These are phyloP conservation scores for Caenorhabditis sp. DNA, from an alignment of 2,888 invertebrate species.

Conservation along the genomic window DNA sequence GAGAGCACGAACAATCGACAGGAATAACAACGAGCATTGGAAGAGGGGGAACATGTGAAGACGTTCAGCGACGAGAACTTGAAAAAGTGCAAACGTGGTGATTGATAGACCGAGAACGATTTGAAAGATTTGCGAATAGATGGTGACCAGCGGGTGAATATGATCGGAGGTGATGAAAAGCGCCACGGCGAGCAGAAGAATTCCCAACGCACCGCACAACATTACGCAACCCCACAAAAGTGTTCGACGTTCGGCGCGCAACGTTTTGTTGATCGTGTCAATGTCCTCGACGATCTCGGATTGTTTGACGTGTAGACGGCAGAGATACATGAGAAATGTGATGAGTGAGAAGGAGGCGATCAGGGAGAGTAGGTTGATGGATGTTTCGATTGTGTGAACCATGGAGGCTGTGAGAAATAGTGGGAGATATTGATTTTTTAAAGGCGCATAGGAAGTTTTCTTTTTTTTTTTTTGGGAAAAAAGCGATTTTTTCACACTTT, in stretches of 20 bases:
- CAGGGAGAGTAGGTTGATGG: constrained; percentile 23
- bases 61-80: constrained; percentile 29
- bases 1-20: constrained; percentile 18
- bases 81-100: constrained; percentile 31
- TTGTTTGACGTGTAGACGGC: constrained; percentile 12
- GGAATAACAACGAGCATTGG: constrained; percentile 17
- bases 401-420: too few relatives aligned
- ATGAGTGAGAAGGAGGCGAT: constrained; percentile 25
- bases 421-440: not conserved
- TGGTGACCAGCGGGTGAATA: constrained; percentile 31
- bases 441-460: too few relatives aligned
- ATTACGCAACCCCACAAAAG: not conserved
- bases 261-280: not conserved
- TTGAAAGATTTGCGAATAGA: constrained; percentile 35
- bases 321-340: constrained; percentile 12
- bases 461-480: too few relatives aligned
- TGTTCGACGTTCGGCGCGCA: too few relatives aligned
- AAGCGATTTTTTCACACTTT: too few relatives aligned
- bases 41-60: constrained; percentile 17
- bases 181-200: constrained; percentile 22
- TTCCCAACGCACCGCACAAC: not conserved
- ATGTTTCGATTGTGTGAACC: constrained; percentile 34
- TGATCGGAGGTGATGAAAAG: constrained; percentile 19
- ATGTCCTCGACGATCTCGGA: constrained; percentile 11
- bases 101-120: constrained; percentile 33